Conservation (phyloP, 2,797 vertebrate genomes). For the Sebastes nivosus region DNA sequence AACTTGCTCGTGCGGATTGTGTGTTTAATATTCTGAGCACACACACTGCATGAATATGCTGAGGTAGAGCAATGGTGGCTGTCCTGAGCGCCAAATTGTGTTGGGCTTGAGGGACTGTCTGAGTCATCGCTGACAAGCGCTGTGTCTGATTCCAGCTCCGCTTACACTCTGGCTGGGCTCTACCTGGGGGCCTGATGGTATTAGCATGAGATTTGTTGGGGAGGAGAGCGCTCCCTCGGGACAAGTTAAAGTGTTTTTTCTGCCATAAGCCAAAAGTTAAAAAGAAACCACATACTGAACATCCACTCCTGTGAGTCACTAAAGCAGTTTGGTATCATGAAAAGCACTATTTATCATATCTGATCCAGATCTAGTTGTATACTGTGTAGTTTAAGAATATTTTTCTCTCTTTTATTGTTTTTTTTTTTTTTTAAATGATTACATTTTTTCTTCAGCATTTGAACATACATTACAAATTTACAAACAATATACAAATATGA, state of each 20-base stretch:
- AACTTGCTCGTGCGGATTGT: slow-evolving; percentile 18
- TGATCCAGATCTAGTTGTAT: background rate
- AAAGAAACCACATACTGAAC: slow-evolving; percentile 22
- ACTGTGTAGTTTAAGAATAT: background rate
- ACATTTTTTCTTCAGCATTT: background rate
- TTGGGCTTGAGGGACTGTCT: slow-evolving; percentile 74
- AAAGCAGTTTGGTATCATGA: slow-evolving; percentile 2
- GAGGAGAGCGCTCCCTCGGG: slow-evolving; percentile 34
- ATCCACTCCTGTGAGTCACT: slow-evolving; percentile 16
- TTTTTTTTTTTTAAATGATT: background rate
- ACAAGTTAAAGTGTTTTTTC: slow-evolving; percentile 54
- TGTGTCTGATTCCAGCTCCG: slow-evolving; percentile 59
- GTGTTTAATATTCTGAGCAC: slow-evolving; percentile 69
- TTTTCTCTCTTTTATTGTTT: background rate
- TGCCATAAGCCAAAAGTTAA: slow-evolving; percentile 42
- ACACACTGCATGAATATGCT: slow-evolving; percentile 63
- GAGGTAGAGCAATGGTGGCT: slow-evolving; percentile 61
- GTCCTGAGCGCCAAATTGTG: slow-evolving; percentile 71
- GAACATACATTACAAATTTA: background rate
- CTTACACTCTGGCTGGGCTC: slow-evolving; percentile 42
- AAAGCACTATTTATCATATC: background rate
- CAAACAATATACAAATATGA: background rate
- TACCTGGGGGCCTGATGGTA: slow-evolving; percentile 50
- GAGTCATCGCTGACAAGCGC: slow-evolving; percentile 70
- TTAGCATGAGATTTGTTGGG: slow-evolving; percentile 61